Evolutionary conservation across 1,140 invertebrate genomes (phyloP), one percentile per base, ranked within the genome.

Genomic region (Heterodera carotae): DNA sequence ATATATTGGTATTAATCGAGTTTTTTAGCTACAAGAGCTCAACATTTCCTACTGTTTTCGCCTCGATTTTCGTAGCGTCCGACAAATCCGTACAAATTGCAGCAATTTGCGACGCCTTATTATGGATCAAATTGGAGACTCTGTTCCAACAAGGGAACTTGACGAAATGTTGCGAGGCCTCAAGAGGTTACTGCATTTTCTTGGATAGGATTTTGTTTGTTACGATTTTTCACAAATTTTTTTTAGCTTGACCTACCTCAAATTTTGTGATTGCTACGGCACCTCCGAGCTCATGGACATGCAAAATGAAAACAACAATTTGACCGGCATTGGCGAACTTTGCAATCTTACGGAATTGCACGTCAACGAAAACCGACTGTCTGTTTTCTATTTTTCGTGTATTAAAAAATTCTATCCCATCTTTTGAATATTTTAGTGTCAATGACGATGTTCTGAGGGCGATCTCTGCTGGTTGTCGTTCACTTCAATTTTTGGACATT

Each of bases 241-340:
- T 31, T 62, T 74, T 34, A 74, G 72, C 53, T 62, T 74, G 59
- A 29, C 33, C 15, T 27, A 29, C 5, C 72, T 74, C 27, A 59
- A 74, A 43, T 74, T 59, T 62, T 59, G 36, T 34, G 72, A 74
- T 18, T 74, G 72, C 39, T 74, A 74, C n/a, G 72, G 72, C 15
- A 31, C 69, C n/a, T 74, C 53, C 33, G 72, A 74, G 15, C 31
- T 74, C 39, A 39, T 66, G 25, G 72, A 74, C 31, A 36, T 59
- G 0, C 72, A 59, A 18, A 56, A 56, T 56, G 15, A 56, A 22
- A 22, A 56, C 48, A 25, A 43, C 0, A 64, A 64, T 62, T 62
- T 74, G 64, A 34, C 36, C 31, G 43, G 39, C 15, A 34, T 74
- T 29, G 72, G 72, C 25, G 64, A 74, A 27, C 56, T 74, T 18